Evolutionary conservation across 2,888 invertebrate genomes (phyloP).

Genomic region (Digitonthophagus gazella): DNA sequence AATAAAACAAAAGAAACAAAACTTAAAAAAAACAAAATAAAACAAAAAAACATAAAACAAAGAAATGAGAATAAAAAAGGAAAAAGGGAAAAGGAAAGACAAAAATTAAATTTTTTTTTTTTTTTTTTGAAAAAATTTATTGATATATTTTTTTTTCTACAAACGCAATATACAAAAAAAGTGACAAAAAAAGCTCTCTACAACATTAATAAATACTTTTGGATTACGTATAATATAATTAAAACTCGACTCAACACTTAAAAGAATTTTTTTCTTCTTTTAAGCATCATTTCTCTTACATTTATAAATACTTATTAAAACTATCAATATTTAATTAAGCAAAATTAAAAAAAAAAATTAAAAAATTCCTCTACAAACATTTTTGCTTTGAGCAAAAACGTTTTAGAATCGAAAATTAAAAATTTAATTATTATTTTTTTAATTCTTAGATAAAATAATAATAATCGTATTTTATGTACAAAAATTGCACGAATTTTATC

Average conservation of each 20-base stretch:
- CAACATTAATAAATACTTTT: not conserved
- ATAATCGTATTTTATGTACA: constrained; percentile 13
- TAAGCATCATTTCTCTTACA: no score
- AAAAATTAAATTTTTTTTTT: not conserved
- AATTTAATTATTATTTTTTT: constrained; percentile 6
- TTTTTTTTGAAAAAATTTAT: no score
- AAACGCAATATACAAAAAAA: not conserved
- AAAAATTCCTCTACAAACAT: not conserved
- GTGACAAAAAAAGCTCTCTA: not conserved
- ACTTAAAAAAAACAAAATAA: no score
- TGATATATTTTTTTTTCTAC: not conserved
- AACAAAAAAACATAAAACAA: no score
- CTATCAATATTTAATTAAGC: no score
- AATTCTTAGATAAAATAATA: constrained; percentile 4
- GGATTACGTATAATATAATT: not conserved
- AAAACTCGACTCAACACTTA: no score
- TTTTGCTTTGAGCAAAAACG: not conserved
- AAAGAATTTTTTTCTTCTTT: not conserved
- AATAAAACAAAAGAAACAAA: no score
- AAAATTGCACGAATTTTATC: not conserved
- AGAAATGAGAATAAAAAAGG: no score
- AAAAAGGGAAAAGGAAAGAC: no score
- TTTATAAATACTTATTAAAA: no score
- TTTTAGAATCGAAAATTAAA: constrained; percentile 2
- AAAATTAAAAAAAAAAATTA: not conserved